These are phyloP conservation scores for Andrena bucephala DNA, from an alignment of 2,888 invertebrate species.

Conservation along the genomic window DNA sequence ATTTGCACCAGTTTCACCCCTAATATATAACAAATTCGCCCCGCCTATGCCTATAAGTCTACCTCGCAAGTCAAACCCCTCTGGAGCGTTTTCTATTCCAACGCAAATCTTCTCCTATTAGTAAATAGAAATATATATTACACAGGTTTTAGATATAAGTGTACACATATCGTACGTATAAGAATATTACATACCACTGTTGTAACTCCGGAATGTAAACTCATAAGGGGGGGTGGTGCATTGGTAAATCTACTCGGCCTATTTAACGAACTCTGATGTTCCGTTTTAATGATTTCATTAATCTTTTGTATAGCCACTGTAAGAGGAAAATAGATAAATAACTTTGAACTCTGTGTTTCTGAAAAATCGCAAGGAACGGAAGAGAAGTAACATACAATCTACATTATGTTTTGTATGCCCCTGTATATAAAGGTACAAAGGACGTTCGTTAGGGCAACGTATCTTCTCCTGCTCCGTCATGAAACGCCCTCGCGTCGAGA, in stretches of 20 bases:
- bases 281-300: slow-evolving; percentile 86
- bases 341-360: not conserved
- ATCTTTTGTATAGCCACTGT: slow-evolving; percentile 86
- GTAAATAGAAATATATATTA: slow-evolving; percentile 19
- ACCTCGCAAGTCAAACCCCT: slow-evolving; percentile 91
- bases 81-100: slow-evolving; percentile 91
- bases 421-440: slow-evolving; percentile 87
- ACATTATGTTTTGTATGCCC: slow-evolving; percentile 86
- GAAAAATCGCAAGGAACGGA: not conserved
- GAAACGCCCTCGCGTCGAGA: slow-evolving; percentile 87
- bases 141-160: not conserved
- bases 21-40: slow-evolving; percentile 91
- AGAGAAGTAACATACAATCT: slow-evolving; percentile 77
- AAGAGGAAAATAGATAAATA: slow-evolving; percentile 54
- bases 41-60: slow-evolving; percentile 91
- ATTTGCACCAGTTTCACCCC: slow-evolving; percentile 91
- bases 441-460: slow-evolving; percentile 85
- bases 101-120: slow-evolving; percentile 90
- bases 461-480: slow-evolving; percentile 86
- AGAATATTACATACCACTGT: slow-evolving; percentile 76
- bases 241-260: slow-evolving; percentile 84
- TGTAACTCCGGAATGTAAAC: slow-evolving; percentile 83
- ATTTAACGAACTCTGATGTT: slow-evolving; percentile 82
- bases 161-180: not conserved
- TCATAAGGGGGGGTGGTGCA: slow-evolving; percentile 85